Percentiles rank a stretch among this genome's conserved stretches.
Conservation (phyloP, 2,113 vertebrate genomes). For the Bos javanicus region DNA sequence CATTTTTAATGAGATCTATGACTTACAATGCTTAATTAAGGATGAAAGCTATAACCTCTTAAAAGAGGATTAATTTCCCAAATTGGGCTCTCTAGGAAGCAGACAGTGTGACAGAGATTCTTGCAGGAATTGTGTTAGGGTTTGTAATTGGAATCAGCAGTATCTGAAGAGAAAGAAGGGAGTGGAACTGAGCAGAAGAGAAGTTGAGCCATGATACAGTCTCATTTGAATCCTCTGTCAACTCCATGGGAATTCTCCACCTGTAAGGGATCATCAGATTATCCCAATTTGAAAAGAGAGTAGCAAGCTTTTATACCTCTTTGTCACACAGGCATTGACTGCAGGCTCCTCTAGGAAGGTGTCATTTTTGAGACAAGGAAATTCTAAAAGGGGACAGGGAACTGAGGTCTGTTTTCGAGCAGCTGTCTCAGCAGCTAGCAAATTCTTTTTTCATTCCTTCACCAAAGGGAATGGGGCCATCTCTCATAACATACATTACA, state of each 20-base stretch:
- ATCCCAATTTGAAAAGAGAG: neutral
- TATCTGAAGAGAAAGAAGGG: too few species aligned
- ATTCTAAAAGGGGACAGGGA: neutral
- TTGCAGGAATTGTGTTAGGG: neutral
- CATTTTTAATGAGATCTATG: neutral
- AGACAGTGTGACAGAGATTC: neutral
- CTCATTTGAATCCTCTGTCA: neutral
- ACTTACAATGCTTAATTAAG: neutral
- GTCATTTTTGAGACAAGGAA: neutral
- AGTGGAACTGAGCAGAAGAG: neutral
- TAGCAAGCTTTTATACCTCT: neutral
- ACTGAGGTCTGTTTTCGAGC: neutral
- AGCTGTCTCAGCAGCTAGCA: neutral
- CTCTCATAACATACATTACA: neutral
- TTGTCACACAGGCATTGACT: neutral
- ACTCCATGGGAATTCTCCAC: neutral
- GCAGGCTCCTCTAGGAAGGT: neutral
- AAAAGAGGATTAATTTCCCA: neutral
- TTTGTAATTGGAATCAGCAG: neutral
- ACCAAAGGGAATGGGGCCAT: neutral
- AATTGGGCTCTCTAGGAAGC: neutral
- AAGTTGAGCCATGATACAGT: neutral
- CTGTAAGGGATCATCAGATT: neutral
- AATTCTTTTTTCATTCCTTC: neutral
- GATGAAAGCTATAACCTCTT: neutral